Conservation (phyloP, 2,888 invertebrate species). For the Epiblema foenella region DNA sequence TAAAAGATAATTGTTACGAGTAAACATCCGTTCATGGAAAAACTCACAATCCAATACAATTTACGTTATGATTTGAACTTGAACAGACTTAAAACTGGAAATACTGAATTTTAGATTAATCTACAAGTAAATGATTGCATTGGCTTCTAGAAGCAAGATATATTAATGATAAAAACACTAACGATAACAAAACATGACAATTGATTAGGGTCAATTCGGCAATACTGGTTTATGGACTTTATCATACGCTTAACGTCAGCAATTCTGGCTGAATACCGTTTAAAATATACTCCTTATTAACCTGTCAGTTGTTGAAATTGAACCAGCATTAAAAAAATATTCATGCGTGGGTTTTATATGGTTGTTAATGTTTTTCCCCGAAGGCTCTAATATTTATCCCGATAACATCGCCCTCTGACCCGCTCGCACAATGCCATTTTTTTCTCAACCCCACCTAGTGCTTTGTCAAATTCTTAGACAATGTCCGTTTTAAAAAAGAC, state of each 20-base stretch:
- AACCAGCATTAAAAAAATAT: not conserved
- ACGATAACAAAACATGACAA: no score
- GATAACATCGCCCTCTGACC: slow-evolving; percentile 50
- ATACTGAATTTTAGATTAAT: no score
- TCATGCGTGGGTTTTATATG: not conserved
- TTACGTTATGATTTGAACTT: no score
- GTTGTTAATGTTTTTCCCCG: not conserved
- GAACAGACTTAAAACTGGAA: no score
- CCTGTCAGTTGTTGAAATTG: not conserved
- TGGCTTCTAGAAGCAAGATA: no score
- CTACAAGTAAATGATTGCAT: no score
- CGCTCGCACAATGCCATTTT: slow-evolving; percentile 56
- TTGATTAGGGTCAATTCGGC: no score
- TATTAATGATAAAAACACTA: no score
- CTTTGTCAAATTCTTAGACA: slow-evolving; percentile 65
- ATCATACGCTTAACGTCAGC: no score
- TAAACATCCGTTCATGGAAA: not conserved
- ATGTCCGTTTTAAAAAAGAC: slow-evolving; percentile 68
- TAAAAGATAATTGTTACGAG: not conserved
- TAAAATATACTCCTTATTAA: not conserved
- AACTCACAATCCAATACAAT: not conserved
- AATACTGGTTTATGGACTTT: not conserved
- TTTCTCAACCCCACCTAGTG: slow-evolving; percentile 60
- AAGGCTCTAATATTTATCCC: slow-evolving; percentile 23
- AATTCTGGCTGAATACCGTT: not conserved